Evolutionary conservation across 2,113 vertebrate genomes (phyloP), one percentile per base, ranked within the genome.

Genomic region (Crotalus tigris): DNA sequence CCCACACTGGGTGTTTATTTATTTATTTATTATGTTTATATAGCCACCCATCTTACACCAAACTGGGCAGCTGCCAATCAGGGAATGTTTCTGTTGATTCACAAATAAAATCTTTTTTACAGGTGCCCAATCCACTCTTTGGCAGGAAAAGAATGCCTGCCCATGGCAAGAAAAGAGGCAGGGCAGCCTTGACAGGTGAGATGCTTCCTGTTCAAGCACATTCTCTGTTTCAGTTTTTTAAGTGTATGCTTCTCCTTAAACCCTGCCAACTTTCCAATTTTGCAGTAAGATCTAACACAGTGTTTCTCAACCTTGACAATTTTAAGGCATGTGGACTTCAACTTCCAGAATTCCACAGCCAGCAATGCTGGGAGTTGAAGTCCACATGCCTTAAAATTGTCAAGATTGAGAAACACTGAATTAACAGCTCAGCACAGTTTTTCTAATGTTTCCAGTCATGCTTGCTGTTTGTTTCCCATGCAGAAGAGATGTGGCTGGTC

Each of bases 131-230:
- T 57, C 26, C 54, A 24, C 85, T 90, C 88, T 17, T 1, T 2
- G 89, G 92, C 87, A 93, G 90, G 44, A 13, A 19, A 95, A 91
- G 93, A 23, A 97, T 97, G 97, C 94, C 97, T 53, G 95, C 92
- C 90, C 95, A 93, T 0, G 96, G 96, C 93, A 97, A 95, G 7
- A 97, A 96, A 85, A 95, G 96, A 64, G 96, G 94, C 91, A 96
- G 93, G 94, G 59, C 93, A 90, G 89, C 94, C 3, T 93, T 5
- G 64, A 93, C 97, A 97, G 97, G 98, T 98, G 91, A 9, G 26
- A 26, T 39, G n/a, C n/a, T 75, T 75, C 5, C 64, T n/a, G 4
- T 33, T 33, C 11, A 75, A 4, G 26, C 29, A 69, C 1, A 0
- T 75, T 75, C 5, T 69, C 29, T 7, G n/a, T 17, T 75, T 75